Evolutionary conservation across 2,888 invertebrate species (phyloP), one percentile per base, ranked within the genome.

Genomic region (Catocala sponsa): DNA sequence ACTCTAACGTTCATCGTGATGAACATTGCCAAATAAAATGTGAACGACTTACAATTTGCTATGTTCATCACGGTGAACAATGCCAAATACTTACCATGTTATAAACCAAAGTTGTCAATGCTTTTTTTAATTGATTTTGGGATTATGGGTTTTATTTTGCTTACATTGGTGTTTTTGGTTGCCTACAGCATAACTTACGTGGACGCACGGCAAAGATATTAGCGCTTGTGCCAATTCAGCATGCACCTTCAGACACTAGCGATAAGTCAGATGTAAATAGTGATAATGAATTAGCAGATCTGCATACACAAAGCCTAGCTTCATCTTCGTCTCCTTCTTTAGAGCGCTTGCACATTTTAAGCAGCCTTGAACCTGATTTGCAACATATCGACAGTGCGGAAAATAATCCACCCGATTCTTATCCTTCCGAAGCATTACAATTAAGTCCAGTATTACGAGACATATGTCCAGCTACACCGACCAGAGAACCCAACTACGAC

Each of bases 401-500:
- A n/a, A 6, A 13, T 11, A 38, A 50, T 38, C 38, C 35, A 12
- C 50, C 13, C 10, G 38, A 32, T 33, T 10, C 32, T 32, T 49
- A 49, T 49, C 4, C 25, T 25, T 33, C 38, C 11, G 50, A 50
- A 38, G 35, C 38, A 32, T 7, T 68, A 49, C 65, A 65, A 62
- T 69, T 69, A 49, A 65, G 63, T 61, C 65, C 69, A 65, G 60
- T 69, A 65, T 47, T 69, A 56, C 59, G 51, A 51, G 51, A 70
- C 66, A 66, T 66, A 58, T 70, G 63, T 56, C 69, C 69, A 51
- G 55, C 54, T 68, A 65, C 64, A 50, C 67, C 67, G 55, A 55
- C 68, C 55, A 63, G 63, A 61, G 65, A 65, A 63, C 68, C 63
- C 42, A 65, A 65, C 52, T 65, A 69, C 52, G 60, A 65, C 38